These are phyloP conservation scores for Sisyra nigra DNA, from an alignment of 2,888 invertebrate species.

Conservation along the genomic window DNA sequence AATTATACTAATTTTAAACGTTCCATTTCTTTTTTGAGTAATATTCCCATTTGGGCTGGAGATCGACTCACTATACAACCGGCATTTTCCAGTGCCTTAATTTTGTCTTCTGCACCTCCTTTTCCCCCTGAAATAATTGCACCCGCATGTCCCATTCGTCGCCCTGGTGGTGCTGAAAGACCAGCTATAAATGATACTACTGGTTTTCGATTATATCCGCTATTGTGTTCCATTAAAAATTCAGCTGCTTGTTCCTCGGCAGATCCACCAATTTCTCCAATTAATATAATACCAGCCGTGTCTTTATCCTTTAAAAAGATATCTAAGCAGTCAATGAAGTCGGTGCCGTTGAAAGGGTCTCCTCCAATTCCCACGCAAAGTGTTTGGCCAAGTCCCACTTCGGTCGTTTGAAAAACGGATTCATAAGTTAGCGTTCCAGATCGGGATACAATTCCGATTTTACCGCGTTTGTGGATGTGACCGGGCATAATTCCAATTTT, in stretches of 20 bases:
- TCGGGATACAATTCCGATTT: conserved; percentile 55
- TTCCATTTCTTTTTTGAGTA: conserved; percentile 69
- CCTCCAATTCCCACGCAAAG: conserved; percentile 95
- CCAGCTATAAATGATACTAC: conserved; percentile 98
- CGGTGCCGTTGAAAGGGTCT: conserved; percentile 96
- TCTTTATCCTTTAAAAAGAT: conserved; percentile 81
- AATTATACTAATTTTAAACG: conserved; percentile 19
- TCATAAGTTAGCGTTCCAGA: conserved; percentile 64
- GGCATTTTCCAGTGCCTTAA: conserved; percentile 74
- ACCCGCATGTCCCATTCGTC: conserved; percentile 98
- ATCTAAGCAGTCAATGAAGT: conserved; percentile 93
- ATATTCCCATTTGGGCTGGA: conserved; percentile 80
- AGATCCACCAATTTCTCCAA: conserved; percentile 96
- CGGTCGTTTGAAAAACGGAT: conserved; percentile 57
- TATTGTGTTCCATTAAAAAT: conserved; percentile 59
- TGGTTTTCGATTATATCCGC: conserved; percentile 75
- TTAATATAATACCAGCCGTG: conserved; percentile 86
- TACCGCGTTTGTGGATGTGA: conserved; percentile 56
- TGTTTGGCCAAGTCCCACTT: conserved; percentile 75
- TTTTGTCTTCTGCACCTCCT: conserved; percentile 91
- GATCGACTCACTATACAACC: conserved; percentile 81
- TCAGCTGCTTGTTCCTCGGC: conserved; percentile 94
- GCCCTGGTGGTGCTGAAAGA: conserved; percentile 87
- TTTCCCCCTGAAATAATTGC: conserved; percentile 97
- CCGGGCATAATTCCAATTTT: conserved; percentile 83